Evolutionary conservation across 2,797 vertebrate genomes (phyloP).

Genomic region (Mormyrops boulengeri): DNA sequence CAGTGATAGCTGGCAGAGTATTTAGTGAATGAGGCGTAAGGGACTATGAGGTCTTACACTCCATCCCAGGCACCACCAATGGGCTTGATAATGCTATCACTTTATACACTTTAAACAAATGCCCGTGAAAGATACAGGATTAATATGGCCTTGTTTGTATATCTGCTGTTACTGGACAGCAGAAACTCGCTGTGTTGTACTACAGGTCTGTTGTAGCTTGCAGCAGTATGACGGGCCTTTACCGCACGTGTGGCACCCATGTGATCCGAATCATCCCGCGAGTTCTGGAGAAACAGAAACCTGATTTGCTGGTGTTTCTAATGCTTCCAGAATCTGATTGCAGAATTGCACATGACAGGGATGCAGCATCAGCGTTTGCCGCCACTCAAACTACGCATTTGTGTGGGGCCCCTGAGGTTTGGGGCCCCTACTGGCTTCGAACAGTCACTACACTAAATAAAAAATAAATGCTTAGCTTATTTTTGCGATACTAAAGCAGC

Average conservation of each 20-base stretch:
- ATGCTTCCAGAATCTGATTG: background rate
- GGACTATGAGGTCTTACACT: background rate
- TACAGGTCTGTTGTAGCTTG: background rate
- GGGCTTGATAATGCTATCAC: background rate
- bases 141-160: background rate
- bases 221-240: background rate
- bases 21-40: background rate
- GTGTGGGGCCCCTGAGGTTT: background rate
- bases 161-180: background rate
- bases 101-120: background rate
- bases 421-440: background rate
- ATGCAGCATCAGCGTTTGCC: background rate
- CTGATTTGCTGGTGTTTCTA: background rate
- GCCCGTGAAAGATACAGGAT: background rate
- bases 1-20: background rate
- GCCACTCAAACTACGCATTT: background rate
- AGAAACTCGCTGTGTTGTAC: background rate
- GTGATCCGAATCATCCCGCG: background rate
- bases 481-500: background rate
- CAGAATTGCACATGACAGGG: background rate
- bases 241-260: background rate
- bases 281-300: background rate
- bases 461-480: background rate
- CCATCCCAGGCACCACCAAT: background rate
- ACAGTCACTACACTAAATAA: background rate